These are phyloP conservation scores for Rhinichthys osculus DNA, from an alignment of 2,797 vertebrate genomes.

Conservation along the genomic window DNA sequence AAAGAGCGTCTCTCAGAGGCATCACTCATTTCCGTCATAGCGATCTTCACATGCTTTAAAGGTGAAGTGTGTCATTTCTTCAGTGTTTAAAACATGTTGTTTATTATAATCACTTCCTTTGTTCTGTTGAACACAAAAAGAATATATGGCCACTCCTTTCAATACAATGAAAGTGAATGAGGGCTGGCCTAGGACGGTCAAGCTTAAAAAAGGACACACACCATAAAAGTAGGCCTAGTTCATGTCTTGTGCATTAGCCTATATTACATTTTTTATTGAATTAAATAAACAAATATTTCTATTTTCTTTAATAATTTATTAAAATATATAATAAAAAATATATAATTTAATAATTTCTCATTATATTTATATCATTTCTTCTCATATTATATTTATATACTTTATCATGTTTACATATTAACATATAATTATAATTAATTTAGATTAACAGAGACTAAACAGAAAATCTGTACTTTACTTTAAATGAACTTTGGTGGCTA, in stretches of 20 bases:
- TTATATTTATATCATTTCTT: background rate
- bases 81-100: background rate
- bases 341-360: background rate
- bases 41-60: background rate
- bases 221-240: background rate
- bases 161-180: background rate
- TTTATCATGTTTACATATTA: background rate
- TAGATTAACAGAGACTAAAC: background rate
- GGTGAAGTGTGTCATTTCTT: background rate
- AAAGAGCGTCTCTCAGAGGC: background rate
- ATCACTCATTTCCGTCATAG: background rate
- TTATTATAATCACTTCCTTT: background rate
- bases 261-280: background rate
- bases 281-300: background rate
- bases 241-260: background rate
- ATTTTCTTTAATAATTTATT: background rate
- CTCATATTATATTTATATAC: background rate
- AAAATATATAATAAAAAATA: background rate
- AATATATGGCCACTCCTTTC: background rate
- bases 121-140: background rate
- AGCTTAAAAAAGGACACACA: background rate
- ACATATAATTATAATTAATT: background rate
- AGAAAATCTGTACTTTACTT: background rate
- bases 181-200: background rate
- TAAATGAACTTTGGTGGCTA: background rate